Percentiles rank a stretch among this genome's conserved stretches.
Conservation (phyloP, 2,888 invertebrate species). For the Orthosia cruda region DNA sequence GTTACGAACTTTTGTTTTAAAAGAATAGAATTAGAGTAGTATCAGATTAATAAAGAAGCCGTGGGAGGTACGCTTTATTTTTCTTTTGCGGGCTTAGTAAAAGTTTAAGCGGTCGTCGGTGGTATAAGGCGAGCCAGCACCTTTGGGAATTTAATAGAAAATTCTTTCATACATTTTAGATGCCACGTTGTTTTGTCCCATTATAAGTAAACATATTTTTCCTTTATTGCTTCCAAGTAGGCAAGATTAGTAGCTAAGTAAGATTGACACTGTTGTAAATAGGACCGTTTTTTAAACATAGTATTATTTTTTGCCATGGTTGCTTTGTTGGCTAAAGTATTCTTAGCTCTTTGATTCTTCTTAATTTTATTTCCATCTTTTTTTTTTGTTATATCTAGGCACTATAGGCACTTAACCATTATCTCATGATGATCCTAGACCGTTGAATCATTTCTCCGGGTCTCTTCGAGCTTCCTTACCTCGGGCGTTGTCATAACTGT, state of each 20-base stretch:
- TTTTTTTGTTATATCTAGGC: too few species aligned
- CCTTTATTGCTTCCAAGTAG: not conserved
- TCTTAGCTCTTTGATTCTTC: too few species aligned
- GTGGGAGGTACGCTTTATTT: constrained; percentile 28
- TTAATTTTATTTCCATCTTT: too few species aligned
- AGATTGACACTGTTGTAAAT: not conserved
- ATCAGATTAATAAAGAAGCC: constrained; percentile 39
- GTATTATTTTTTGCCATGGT: not conserved
- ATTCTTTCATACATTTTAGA: constrained; percentile 2
- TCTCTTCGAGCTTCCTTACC: too few species aligned
- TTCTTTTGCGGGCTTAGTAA: constrained; percentile 18
- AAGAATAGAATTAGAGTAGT: constrained; percentile 19
- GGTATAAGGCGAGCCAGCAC: not conserved
- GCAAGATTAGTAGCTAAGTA: not conserved
- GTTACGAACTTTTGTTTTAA: constrained; percentile 29
- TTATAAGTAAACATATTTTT: not conserved
- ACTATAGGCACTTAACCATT: too few species aligned
- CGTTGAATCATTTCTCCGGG: too few species aligned
- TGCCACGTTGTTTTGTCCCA: not conserved
- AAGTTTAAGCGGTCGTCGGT: constrained; percentile 20
- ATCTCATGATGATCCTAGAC: too few species aligned
- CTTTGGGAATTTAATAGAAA: constrained; percentile 8
- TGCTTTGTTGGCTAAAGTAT: not conserved
- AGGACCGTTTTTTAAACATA: not conserved
- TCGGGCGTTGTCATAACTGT: too few species aligned